These are phyloP conservation scores for Diacarnus erythraeanus DNA, from an alignment of 37 sponge, comb jelly and placozoan genomes.

Conservation along the genomic window DNA sequence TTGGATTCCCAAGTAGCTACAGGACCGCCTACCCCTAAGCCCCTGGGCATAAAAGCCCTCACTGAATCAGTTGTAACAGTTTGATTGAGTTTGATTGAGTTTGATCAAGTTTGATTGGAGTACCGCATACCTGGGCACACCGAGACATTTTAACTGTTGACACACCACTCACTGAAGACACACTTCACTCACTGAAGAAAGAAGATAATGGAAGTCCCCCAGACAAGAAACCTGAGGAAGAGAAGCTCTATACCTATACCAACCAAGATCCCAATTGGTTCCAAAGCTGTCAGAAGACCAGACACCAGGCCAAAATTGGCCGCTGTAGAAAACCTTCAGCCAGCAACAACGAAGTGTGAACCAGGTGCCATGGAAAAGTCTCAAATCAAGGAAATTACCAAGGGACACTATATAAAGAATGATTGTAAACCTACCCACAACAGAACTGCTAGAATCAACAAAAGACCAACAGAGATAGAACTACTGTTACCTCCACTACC, in stretches of 20 bases:
- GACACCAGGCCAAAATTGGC: slow-evolving; percentile 13
- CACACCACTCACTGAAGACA: background rate
- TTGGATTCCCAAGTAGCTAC: too few species aligned
- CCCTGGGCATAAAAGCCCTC: too few species aligned
- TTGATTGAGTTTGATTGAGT: too few species aligned
- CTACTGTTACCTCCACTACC: too few species aligned
- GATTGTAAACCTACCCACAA: too few species aligned
- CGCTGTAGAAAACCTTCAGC: background rate
- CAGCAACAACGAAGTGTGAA: background rate
- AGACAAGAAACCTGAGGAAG: background rate
- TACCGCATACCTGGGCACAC: too few species aligned
- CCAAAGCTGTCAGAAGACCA: background rate
- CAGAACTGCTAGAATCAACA: background rate
- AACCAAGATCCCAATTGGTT: background rate
- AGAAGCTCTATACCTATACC: background rate
- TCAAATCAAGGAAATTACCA: background rate
- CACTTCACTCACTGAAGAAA: background rate
- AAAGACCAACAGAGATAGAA: background rate
- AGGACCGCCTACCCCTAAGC: too few species aligned
- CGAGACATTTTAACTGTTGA: background rate
- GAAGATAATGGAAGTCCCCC: background rate
- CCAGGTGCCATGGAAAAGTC: background rate
- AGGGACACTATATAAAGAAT: background rate
- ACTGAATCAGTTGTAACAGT: too few species aligned
- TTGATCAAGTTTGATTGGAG: too few species aligned